phyloP scores from a whole-genome alignment of 1,140 invertebrate species.

The Caerostris extrusa region DNA sequence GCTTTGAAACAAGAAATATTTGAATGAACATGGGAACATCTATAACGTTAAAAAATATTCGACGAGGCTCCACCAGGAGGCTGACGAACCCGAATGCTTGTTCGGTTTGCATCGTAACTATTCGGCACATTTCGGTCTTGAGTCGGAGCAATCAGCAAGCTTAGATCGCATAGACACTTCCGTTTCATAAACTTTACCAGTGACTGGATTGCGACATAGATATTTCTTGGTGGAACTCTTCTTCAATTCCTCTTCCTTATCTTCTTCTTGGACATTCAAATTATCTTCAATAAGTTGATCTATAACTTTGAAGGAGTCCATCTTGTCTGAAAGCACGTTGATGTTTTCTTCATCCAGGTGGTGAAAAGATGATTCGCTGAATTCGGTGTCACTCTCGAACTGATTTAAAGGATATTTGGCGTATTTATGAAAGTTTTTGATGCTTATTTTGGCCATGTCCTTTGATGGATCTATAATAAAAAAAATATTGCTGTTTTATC shows the following conservation, averaged over 20 bases:
- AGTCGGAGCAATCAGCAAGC: conserved; percentile 4
- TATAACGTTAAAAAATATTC: not conserved
- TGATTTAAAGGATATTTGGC: not conserved
- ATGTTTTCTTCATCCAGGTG: conserved; percentile 13
- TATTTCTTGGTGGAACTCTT: not conserved
- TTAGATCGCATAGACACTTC: not conserved
- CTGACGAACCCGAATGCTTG: conserved; percentile 32
- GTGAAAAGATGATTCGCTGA: not conserved
- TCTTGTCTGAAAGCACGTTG: not conserved
- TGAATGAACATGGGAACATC: too few species aligned
- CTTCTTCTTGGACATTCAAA: not conserved
- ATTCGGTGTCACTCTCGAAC: not conserved
- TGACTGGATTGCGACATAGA: conserved; percentile 12
- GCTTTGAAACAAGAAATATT: too few species aligned
- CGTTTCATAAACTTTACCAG: conserved; percentile 25
- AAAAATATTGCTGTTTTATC: too few species aligned
- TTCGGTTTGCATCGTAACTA: not conserved
- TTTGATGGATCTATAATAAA: too few species aligned
- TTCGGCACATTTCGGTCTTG: not conserved
- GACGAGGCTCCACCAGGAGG: conserved; percentile 41
- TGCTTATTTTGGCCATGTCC: too few species aligned
- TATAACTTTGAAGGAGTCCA: not conserved
- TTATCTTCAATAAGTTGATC: not conserved
- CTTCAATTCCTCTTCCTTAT: not conserved
- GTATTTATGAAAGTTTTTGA: too few species aligned